A percentile compares a stretch with the other conserved stretches of the same genome.
These are phyloP conservation scores for Neodiprion pinetum DNA, from an alignment of 1,140 invertebrate genomes.

Conservation along the genomic window DNA sequence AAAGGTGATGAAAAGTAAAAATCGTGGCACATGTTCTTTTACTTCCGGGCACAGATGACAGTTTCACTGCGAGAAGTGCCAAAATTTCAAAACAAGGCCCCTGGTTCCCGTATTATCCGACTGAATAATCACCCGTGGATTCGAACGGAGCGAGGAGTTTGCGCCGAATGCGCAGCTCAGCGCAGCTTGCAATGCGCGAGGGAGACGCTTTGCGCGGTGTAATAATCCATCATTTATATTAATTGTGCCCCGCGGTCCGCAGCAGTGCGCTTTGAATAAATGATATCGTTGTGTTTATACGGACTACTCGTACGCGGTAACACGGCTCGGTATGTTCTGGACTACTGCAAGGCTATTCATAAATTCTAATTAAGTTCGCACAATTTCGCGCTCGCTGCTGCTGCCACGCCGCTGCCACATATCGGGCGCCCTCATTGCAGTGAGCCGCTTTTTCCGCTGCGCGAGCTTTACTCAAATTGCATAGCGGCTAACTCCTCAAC, in stretches of 20 bases:
- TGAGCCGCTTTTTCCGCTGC: too few species aligned
- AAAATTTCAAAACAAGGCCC: too few species aligned
- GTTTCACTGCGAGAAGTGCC: too few species aligned
- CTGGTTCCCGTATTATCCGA: too few species aligned
- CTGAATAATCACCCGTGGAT: neutral
- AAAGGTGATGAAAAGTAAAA: too few species aligned
- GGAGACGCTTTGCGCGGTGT: slow-evolving; percentile 13
- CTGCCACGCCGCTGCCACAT: neutral
- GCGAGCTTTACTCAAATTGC: too few species aligned
- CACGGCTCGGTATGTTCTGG: neutral
- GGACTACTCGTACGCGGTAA: slow-evolving; percentile 18
- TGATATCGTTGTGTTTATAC: slow-evolving; percentile 47
- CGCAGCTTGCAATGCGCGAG: slow-evolving; percentile 2
- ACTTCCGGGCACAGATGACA: too few species aligned
- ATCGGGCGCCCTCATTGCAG: too few species aligned
- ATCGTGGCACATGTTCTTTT: too few species aligned
- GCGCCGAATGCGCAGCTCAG: neutral
- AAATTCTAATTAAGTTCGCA: slow-evolving; percentile 57
- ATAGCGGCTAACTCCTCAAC: too few species aligned
- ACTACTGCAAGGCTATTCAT: slow-evolving; percentile 39
- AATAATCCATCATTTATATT: slow-evolving; percentile 59
- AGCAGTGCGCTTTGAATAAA: slow-evolving; percentile 43
- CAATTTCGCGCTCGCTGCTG: slow-evolving; percentile 37
- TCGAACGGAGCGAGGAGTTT: neutral
- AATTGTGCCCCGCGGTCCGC: slow-evolving; percentile 50